phyloP scores from a whole-genome alignment of 2,888 invertebrate genomes.

The Synergus itoensis region DNA sequence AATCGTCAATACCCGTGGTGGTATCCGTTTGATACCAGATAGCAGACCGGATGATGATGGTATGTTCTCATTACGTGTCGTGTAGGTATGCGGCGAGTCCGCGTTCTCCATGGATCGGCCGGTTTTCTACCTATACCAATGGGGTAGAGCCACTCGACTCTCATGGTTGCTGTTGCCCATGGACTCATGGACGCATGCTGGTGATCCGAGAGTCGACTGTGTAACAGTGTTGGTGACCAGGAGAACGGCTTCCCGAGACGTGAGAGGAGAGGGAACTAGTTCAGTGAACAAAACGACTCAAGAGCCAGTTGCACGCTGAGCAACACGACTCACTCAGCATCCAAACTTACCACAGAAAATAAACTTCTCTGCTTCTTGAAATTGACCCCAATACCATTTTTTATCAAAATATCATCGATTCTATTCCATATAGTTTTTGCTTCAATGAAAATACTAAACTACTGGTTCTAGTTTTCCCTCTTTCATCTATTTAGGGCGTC shows the following conservation, averaged over 20 bases:
- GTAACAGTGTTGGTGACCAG: slow-evolving; percentile 55
- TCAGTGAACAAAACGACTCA: slow-evolving; percentile 77
- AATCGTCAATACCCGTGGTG: slow-evolving; percentile 60
- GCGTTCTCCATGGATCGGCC: slow-evolving; percentile 61
- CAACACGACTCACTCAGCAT: slow-evolving; percentile 58
- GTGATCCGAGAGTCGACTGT: slow-evolving; percentile 38
- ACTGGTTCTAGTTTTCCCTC: no score
- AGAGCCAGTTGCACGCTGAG: slow-evolving; percentile 69
- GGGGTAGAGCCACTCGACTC: slow-evolving; percentile 50
- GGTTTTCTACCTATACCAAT: slow-evolving; percentile 43
- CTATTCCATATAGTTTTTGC: no score
- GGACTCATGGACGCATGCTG: slow-evolving; percentile 19
- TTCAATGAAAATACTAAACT: no score
- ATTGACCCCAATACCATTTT: not conserved
- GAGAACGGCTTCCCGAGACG: slow-evolving; percentile 59
- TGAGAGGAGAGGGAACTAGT: slow-evolving; percentile 75
- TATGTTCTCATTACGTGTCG: slow-evolving; percentile 78
- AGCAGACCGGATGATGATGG: slow-evolving; percentile 72
- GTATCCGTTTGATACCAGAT: slow-evolving; percentile 73
- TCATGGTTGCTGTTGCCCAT: slow-evolving; percentile 51
- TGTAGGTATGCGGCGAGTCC: slow-evolving; percentile 74
- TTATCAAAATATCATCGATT: not conserved
- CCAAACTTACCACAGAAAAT: slow-evolving; percentile 25
- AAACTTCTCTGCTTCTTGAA: not conserved
- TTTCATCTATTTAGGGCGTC: not conserved